Base-by-base conservation (phyloP, 2,888 invertebrate species). In the Napeogenes inachia region DNA sequence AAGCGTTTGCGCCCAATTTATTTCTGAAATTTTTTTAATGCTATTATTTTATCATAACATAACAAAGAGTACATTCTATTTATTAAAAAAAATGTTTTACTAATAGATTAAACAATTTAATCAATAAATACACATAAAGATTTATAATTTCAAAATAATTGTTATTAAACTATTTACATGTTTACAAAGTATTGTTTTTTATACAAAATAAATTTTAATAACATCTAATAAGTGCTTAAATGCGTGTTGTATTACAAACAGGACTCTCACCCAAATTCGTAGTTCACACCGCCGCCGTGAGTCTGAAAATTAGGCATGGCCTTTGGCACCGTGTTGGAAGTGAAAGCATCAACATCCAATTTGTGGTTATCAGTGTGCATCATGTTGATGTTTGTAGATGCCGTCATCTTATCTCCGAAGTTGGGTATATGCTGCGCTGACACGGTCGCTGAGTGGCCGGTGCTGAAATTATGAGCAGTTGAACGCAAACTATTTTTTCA, bases 271-370 rank as follows among this genome's bases (percentile, higher is more conserved):
- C 67, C 73, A 61, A 65, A 74, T 50, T 60, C 62, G 55, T 75
- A 75, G 45, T 75, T 70, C 13, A 72, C n/a, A 4, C 74, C 71
- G 10, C 60, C 75, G 0, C 76, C 76, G 55, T 70, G 62, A 2
- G 73, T 74, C 56, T 65, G 65, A 53, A 70, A 75, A 59, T 69
- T 64, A 1, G 73, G 70, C 4, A 70, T 70, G 13, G 66, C 64
- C 10, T 63, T 72, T 0, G 76, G 74, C 59, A 72, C 71, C n/a
- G 66, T 70, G 13, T 64, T 66, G 6, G 74, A 71, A 13, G 65
- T 59, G 56, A 73, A 75, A 0, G 74, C 74, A 55, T 73, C 70
- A 45, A 70, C 71, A 35, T 69, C 68, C 8, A 75, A 58, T 54
- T 67, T 71, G 60, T 75, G 75, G 45, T 62, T 58, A 0, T 64